A percentile compares a stretch with the other conserved stretches of the same genome.
phyloP scores from a whole-genome alignment of 2,888 invertebrate species.

The Drosophila recens region DNA sequence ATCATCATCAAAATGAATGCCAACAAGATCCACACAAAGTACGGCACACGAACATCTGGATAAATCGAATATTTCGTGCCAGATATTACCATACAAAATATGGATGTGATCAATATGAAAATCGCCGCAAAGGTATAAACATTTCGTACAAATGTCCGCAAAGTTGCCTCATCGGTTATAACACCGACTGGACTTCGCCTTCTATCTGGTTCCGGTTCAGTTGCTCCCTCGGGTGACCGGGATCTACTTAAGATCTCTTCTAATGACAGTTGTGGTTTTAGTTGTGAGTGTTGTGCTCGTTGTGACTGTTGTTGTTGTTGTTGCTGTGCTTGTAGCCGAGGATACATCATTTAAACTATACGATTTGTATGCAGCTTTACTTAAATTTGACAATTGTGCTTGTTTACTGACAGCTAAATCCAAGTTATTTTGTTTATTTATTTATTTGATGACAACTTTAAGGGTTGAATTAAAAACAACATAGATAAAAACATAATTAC shows the following conservation, averaged over 20 bases:
- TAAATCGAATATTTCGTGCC: not conserved
- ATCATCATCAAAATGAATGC: constrained; percentile 19
- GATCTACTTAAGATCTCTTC: not conserved
- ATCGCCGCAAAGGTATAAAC: constrained; percentile 19
- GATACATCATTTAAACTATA: constrained; percentile 15
- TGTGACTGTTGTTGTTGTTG: not conserved
- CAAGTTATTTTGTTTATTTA: not conserved
- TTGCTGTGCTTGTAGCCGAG: constrained; percentile 1
- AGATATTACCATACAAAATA: constrained; percentile 14
- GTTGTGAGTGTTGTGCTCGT: not conserved
- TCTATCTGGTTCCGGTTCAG: not conserved
- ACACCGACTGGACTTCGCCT: not conserved
- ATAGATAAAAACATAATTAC: no score
- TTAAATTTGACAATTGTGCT: not conserved
- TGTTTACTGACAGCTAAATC: constrained; percentile 18
- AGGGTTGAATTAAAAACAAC: no score
- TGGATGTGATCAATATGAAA: constrained; percentile 13
- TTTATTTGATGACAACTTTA: no score
- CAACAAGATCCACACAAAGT: constrained; percentile 20
- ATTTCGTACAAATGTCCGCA: constrained; percentile 15
- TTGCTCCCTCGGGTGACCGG: not conserved
- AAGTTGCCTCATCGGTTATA: not conserved
- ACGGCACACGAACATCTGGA: constrained; percentile 15
- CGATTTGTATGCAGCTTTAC: constrained; percentile 14
- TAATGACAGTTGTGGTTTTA: not conserved